Base-by-base conservation (phyloP, 2,888 invertebrate species). In the Drosophila cognata region DNA sequence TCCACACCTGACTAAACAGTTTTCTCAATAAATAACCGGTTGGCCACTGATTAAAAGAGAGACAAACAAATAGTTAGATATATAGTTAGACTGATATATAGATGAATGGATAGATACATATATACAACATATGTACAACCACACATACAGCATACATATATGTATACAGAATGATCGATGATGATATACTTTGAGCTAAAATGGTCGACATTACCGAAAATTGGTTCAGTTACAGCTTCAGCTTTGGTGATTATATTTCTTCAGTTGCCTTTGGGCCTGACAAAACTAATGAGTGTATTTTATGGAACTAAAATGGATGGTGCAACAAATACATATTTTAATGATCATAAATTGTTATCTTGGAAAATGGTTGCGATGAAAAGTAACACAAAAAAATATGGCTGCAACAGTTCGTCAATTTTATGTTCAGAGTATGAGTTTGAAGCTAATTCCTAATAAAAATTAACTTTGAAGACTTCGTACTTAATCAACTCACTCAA, bases 1-100 rank as follows among this genome's bases (percentile, higher is more conserved):
- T 11, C 4, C 43, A 38, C 64, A 65, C 70, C 69, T 68, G 67
- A 50, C 69, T 43, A 67, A 64, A 53, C 64, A 71, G 57, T 67
- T 76, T 71, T 56, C 76, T 63, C 58, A 29, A 77, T 25, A 79
- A 56, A 56, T 56, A 56, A 56, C 56, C 56, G 56, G 56, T 56
- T 56, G 55, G 5, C 55, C 33, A n/a, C 31, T 28, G 36, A 38
- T 38, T 36, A 38, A 18, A 18, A 55, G 36, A 55, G 6, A 25
- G 36, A n/a, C 36, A 21, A 52, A 16, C 33, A 52, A 29, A 21
- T 13, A n/a, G 21, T 16, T 36, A 28, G n/a, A 55, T 28, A 21
- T 16, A 53, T 55, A 18, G 36, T 36, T 53, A 16, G 4, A 21
- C 18, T 11, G 11, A 11, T 25, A 28, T 46, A 46, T 25, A 25